Evolutionary conservation across 2,113 vertebrate genomes (phyloP), one percentile per base, ranked within the genome.

Genomic region (Todiramphus saurophagus): DNA sequence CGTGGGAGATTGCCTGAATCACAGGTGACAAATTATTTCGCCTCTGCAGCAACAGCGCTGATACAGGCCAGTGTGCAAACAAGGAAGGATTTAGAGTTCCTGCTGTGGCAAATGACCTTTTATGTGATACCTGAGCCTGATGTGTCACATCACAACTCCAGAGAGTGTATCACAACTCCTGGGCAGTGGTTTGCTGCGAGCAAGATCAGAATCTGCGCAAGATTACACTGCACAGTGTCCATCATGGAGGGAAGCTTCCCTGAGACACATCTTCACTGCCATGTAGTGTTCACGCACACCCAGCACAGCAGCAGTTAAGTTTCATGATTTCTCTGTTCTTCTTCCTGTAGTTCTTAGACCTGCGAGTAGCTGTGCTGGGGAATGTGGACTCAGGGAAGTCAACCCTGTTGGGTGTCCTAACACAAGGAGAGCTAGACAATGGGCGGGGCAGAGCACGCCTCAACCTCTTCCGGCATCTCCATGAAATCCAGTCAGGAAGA

Each of bases 351-450:
- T 99, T 99, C 94, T 96, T 99, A 97, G 99, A 99, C 97, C 97
- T 99, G 60, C 98, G 99, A 64, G 99, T 99, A 67, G 99, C 99
- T 7, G 99, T 99, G 67, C 97, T 99, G 69, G 99, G 99, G 56
- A 99, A 99, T 9, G 99, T 99, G 97, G 99, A 99, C 98, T 99
- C 99, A 0, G 99, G 99, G 48, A 99, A 99, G 96, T 99, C 99
- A 53, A 99, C 99, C 23, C 97, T 99, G 43, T 97, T 99, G 85
- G 99, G 99, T 48, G 99, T 99, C 74, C 97, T 99, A 92, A 99
- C 99, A 0, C 99, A 99, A 96, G 99, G 99, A 44, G 99, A 99
- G 96, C 98, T 99, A 95, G 99, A 99, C 98, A 99, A 99, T 2
- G 99, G 99, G 51, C 98, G 99, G 64, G 99, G 99, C 56, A 98